Base-by-base conservation (phyloP, 2,888 invertebrate genomes). In the Agrochola lota region DNA sequence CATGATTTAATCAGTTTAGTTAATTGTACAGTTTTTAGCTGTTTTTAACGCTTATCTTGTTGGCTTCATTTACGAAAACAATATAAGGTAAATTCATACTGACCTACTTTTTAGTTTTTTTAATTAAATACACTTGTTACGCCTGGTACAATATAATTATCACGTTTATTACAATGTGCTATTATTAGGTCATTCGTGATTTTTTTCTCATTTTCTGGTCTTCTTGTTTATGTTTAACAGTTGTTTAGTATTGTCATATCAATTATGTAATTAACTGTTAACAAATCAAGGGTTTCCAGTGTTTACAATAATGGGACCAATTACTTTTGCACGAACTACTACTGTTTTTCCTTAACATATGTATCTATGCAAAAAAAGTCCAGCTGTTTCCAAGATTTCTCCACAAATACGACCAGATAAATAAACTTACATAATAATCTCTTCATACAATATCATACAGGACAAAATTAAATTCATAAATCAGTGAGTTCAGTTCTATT, bases 1-100 rank as follows among this genome's bases (percentile, higher is more conserved):
- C 60, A 77, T 81, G 80, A 88, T 88, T 79, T 76, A 81, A 87
- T 87, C 79, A 71, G 72, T 76, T 78, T 46, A 30, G 40, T 26
- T 74, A 74, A 70, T 77, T 70, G 49, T 78, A 52, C 62, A 60
- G 57, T 77, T 81, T 81, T 66, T 57, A 43, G 57, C 35, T 63
- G 12, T 73, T 84, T 49, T 77, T n/a, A 12, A 72, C 17, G 71
- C 52, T 80, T 85, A 85, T 85, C 81, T 77, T 63, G 67, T 67
- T 72, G 57, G 70, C 26, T 72, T 66, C 26, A 57, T 75, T 75
- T 69, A 71, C 40, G 17, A 72, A 67, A 62, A 81, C 76, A 75
- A 30, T 43, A 63, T 63, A 64, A 66, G 78, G 84, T 70, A 67
- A 55, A 55, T 35, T 23, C 49, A 55, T n/a, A 60, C 17, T 73